These are phyloP conservation scores for Eurypyga helias DNA, from an alignment of 2,113 vertebrate species.

Conservation along the genomic window DNA sequence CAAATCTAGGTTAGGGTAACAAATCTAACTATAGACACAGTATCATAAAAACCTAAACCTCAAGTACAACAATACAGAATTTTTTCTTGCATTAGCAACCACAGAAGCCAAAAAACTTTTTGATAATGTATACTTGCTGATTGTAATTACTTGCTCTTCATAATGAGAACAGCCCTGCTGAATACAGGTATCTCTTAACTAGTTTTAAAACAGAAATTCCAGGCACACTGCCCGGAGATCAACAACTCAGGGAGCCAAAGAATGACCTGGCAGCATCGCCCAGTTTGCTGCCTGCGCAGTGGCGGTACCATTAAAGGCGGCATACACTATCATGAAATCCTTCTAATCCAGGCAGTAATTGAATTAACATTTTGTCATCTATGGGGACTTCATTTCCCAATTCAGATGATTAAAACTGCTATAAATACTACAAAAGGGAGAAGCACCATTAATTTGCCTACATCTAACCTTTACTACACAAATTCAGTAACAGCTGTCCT, in stretches of 20 bases:
- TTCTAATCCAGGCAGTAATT: not conserved
- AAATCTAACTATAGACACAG: not conserved
- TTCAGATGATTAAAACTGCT: not conserved
- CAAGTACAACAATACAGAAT: not conserved
- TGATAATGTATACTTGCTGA: not conserved
- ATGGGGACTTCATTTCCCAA: not conserved
- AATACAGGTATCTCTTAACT: not conserved
- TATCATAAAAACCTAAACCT: not conserved
- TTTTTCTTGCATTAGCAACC: not conserved
- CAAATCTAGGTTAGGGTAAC: not conserved
- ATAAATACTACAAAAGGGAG: not conserved
- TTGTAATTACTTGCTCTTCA: not conserved
- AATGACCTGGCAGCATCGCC: not conserved
- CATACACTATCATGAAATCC: fast-evolving
- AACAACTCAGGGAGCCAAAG: not conserved
- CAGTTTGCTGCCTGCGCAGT: not conserved
- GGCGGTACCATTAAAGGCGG: not conserved
- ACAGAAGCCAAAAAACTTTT: not conserved
- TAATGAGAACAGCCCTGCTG: not conserved
- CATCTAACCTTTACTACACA: not conserved
- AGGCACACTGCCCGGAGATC: not conserved
- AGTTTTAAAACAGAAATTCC: not conserved
- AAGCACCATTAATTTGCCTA: not conserved
- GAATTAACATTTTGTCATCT: not conserved
- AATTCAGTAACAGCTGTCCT: not conserved